Evolutionary conservation across 2,797 vertebrate species (phyloP), one percentile per base, ranked within the genome.

Genomic region (Scolopax bukidnonensis): DNA sequence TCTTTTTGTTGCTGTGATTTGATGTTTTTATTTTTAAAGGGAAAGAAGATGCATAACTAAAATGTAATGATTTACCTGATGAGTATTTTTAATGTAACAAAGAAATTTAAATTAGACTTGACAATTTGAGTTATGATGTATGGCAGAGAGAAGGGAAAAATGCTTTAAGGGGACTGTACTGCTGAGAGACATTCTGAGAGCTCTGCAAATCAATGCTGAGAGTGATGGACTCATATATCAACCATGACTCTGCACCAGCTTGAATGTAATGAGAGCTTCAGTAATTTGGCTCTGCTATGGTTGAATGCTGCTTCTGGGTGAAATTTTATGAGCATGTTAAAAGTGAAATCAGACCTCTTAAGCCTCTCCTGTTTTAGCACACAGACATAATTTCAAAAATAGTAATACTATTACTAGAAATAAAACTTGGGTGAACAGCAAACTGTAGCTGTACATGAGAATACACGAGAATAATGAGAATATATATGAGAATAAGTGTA

Each of bases 141-240:
- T 81, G 38, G 19, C 33, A 65, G 67, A 47, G 78, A 93, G 33
- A 63, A 36, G 30, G 12, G 19, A 69, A 84, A 64, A 95, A 38
- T 81, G n/a, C 77, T 93, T 92, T 93, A 60, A 86, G 73, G 77
- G 78, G 48, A 38, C 64, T n/a, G 32, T 67, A 47, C n/a, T 83
- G 32, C 86, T 51, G 40, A 87, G 84, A 94, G 79, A 92, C 70
- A 68, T 95, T 91, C 78, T 40, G 77, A 75, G 81, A 54, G 36
- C 73, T 94, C 75, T 93, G 69, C 69, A 94, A 79, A 95, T 97
- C 82, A 69, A 30, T 91, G 85, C 36, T 56, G 63, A 84, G 92
- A 95, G 51, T 93, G 60, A 84, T 1, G n/a, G 87, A 64, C 84
- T 97, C 83, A 36, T 97, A 95, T 90, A 92, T 97, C 95, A 96